A percentile compares a stretch with the other conserved stretches of the same genome.
Conservation (phyloP, 2,797 vertebrate genomes). For the Lycodopsis pacificus region DNA sequence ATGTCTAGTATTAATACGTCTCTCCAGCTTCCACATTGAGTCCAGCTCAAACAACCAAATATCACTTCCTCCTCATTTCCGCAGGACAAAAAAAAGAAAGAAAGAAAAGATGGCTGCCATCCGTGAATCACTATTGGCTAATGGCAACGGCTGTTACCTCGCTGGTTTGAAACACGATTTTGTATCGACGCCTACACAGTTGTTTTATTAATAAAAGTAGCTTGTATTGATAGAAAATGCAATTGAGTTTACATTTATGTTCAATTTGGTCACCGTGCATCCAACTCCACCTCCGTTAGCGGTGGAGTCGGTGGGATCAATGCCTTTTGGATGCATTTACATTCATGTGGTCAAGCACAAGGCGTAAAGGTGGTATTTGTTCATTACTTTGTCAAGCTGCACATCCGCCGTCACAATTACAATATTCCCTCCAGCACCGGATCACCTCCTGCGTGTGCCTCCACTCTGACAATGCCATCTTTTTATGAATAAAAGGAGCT, state of each 20-base stretch:
- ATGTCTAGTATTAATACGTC: too few species aligned
- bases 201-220: background rate
- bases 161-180: background rate
- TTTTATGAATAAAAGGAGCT: background rate
- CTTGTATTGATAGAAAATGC: background rate
- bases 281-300: too few species aligned
- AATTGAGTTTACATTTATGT: background rate
- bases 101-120: background rate
- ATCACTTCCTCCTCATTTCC: background rate
- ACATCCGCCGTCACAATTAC: background rate
- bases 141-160: background rate
- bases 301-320: background rate
- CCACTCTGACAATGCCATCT: background rate
- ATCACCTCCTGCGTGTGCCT: background rate
- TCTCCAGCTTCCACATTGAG: too few species aligned
- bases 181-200: too few species aligned
- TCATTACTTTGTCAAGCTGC: background rate
- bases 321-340: too few species aligned
- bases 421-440: constrained; percentile 2
- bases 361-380: background rate
- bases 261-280: background rate
- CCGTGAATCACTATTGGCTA: background rate
- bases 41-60: too few species aligned
- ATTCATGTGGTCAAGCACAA: too few species aligned
- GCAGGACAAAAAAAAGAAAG: background rate